These are phyloP conservation scores for Hypanus sabinus DNA, from an alignment of 2,113 vertebrate genomes.

Conservation along the genomic window DNA sequence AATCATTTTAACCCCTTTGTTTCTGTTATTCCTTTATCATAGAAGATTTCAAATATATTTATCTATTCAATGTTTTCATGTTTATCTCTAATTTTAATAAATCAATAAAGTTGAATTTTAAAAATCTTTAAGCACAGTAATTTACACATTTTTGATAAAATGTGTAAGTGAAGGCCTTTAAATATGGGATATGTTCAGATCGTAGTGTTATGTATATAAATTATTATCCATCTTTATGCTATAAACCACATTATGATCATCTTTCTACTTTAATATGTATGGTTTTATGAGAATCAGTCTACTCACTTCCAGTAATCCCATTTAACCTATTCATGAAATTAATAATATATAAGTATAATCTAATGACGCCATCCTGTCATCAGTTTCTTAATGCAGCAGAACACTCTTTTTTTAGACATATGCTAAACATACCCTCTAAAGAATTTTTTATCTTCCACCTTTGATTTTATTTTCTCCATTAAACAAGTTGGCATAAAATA, in stretches of 20 bases:
- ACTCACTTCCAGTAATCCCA: slow-evolving; percentile 28
- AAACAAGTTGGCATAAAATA: neutral
- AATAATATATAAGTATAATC: slow-evolving; percentile 29
- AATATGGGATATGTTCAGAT: neutral
- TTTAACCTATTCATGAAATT: slow-evolving; percentile 15
- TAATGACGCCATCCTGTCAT: slow-evolving; percentile 14
- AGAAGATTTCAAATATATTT: neutral
- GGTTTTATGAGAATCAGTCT: slow-evolving; percentile 31
- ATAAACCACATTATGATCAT: neutral
- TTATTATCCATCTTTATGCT: neutral
- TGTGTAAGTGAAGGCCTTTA: neutral
- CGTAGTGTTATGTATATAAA: neutral
- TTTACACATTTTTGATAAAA: neutral
- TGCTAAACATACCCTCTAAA: neutral
- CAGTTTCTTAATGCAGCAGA: slow-evolving; percentile 29
- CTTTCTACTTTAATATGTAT: slow-evolving; percentile 35
- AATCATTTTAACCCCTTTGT: neutral
- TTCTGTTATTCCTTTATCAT: neutral
- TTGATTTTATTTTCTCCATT: neutral
- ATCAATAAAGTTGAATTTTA: neutral
- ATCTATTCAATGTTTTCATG: neutral
- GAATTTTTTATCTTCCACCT: neutral
- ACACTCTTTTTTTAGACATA: slow-evolving; percentile 26
- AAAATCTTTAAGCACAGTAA: neutral
- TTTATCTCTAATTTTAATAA: neutral